A percentile compares a stretch with the other conserved stretches of the same genome.
phyloP scores from a whole-genome alignment of 2,888 invertebrate species.

The Eurois occulta region DNA sequence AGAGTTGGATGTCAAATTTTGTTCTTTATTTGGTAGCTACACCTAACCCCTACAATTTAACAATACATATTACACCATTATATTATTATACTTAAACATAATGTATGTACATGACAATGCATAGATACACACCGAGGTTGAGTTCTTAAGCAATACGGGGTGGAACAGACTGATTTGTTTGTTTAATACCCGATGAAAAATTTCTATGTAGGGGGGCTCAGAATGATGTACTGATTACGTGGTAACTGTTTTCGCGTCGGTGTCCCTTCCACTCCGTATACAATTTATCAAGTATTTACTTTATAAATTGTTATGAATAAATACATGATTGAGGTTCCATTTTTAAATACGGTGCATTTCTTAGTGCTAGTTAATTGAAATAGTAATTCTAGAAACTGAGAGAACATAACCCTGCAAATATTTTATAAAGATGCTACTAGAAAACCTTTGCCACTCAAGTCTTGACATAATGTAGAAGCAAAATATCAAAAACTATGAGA shows the following conservation, averaged over 20 bases:
- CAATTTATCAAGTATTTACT: too few relatives aligned
- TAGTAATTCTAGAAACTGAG: not conserved
- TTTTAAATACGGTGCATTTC: not conserved
- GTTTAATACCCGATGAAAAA: too few relatives aligned
- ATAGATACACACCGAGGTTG: not conserved
- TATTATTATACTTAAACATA: not conserved
- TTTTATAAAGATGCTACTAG: not conserved
- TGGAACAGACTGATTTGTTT: too few relatives aligned
- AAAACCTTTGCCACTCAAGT: not conserved
- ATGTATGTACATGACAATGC: too few relatives aligned
- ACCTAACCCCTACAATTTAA: constrained; percentile 35
- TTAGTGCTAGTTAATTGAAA: not conserved
- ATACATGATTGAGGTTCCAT: not conserved
- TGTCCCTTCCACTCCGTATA: too few relatives aligned
- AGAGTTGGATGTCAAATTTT: constrained; percentile 90
- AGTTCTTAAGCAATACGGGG: not conserved
- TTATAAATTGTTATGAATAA: not conserved
- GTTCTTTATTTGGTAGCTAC: constrained; percentile 76
- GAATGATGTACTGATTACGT: too few relatives aligned
- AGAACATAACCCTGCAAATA: not conserved
- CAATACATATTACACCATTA: not conserved
- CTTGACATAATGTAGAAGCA: not conserved
- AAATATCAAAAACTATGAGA: not conserved
- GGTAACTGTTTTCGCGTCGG: too few relatives aligned
- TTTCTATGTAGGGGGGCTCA: too few relatives aligned